Evolutionary conservation across 2,888 invertebrate genomes (phyloP).

Genomic region (Hydrotaea cyrtoneurina): DNA sequence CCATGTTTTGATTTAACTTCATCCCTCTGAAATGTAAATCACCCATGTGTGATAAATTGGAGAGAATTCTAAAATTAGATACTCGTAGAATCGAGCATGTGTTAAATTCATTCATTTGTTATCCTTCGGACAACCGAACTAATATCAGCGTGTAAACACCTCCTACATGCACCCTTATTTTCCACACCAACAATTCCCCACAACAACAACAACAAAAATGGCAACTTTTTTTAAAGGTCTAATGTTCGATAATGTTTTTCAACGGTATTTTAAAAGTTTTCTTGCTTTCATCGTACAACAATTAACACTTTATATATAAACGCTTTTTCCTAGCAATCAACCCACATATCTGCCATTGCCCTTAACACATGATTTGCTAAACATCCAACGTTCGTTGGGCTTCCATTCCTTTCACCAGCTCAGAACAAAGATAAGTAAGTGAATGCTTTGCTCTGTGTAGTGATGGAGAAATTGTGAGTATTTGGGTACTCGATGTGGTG

Average conservation of each 20-base stretch:
- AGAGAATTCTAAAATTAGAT: not conserved
- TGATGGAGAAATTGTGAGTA: not conserved
- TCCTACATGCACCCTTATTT: not conserved
- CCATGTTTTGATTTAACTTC: too few species aligned
- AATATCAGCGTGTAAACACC: conserved; percentile 12
- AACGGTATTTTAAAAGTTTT: conserved; percentile 23
- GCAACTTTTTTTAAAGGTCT: conserved; percentile 12
- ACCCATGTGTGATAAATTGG: not conserved
- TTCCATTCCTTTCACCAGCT: not conserved
- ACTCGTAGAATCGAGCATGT: not conserved
- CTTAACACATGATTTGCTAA: conserved; percentile 23
- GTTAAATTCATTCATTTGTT: not conserved
- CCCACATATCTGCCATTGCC: conserved; percentile 19
- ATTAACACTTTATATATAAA: conserved; percentile 23
- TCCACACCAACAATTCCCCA: not conserved
- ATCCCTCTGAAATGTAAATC: not conserved
- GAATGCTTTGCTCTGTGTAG: not conserved
- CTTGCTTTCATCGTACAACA: conserved; percentile 11
- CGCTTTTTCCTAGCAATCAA: not conserved
- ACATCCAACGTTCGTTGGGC: not conserved
- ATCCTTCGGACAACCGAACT: conserved; percentile 4
- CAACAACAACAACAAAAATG: not conserved
- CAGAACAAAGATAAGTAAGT: not conserved
- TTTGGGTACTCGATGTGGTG: not conserved
- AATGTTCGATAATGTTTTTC: conserved; percentile 11